Evolutionary conservation across 1,140 invertebrate species (phyloP).

Genomic region (Carposina sasakii): DNA sequence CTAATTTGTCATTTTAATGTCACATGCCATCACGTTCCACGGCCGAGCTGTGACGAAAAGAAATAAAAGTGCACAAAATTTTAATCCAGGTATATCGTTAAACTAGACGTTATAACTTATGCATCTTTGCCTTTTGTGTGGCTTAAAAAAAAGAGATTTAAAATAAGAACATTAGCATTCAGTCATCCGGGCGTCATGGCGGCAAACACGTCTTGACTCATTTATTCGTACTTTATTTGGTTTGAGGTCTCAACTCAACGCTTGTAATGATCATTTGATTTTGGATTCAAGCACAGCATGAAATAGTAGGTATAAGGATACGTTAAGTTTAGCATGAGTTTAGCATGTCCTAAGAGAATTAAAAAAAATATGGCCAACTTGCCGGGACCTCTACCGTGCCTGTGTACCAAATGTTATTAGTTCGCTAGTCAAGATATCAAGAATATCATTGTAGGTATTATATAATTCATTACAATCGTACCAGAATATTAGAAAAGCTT

Average conservation of each 20-base stretch:
- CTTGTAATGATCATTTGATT: constrained; percentile 51
- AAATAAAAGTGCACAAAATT: constrained; percentile 55
- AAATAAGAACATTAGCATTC: constrained; percentile 69
- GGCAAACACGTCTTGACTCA: constrained; percentile 50
- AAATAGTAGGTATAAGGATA: too few species aligned
- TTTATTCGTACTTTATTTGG: constrained; percentile 36
- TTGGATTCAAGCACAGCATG: constrained; percentile 23
- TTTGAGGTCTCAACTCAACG: too few species aligned
- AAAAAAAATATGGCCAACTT: too few species aligned
- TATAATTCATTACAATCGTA: too few species aligned
- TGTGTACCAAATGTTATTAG: too few species aligned
- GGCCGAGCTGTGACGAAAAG: constrained; percentile 33
- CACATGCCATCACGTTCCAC: constrained; percentile 65
- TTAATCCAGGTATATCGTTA: constrained; percentile 67
- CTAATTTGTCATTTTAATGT: constrained; percentile 71
- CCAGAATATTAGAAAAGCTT: too few species aligned
- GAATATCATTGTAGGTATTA: too few species aligned
- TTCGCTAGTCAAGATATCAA: too few species aligned
- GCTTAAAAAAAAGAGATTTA: constrained; percentile 51
- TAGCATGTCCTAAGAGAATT: too few species aligned
- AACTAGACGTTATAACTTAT: constrained; percentile 67
- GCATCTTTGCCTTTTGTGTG: constrained; percentile 57
- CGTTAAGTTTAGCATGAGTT: too few species aligned
- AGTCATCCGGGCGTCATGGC: constrained; percentile 57
- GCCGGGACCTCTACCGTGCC: too few species aligned